Evolutionary conservation across 2,888 invertebrate species (phyloP).

Genomic region (Drosophila paranaensis): DNA sequence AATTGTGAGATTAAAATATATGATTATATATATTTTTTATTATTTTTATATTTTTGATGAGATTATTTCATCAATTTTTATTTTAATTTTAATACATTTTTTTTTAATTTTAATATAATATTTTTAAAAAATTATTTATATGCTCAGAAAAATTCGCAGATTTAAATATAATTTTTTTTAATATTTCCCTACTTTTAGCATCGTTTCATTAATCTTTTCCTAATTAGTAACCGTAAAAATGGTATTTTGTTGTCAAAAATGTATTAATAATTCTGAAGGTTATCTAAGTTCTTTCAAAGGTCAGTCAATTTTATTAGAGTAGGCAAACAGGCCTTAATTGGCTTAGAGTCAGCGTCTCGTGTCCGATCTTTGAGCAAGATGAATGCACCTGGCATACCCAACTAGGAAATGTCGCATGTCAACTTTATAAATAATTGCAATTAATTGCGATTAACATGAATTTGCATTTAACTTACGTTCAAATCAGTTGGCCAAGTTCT

Average conservation of each 20-base stretch:
- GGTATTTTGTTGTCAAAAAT: not conserved
- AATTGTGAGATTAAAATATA: no score
- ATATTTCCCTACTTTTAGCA: not conserved
- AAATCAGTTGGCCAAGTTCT: constrained; percentile 34
- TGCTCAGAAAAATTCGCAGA: no score
- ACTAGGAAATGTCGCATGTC: constrained; percentile 62
- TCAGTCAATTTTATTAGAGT: not conserved
- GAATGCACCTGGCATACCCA: constrained; percentile 30
- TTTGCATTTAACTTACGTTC: constrained; percentile 69
- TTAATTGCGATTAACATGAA: constrained; percentile 64
- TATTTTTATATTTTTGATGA: no score
- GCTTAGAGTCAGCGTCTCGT: not conserved
- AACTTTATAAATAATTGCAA: constrained; percentile 64
- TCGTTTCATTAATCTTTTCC: not conserved
- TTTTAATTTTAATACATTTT: no score
- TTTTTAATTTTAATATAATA: no score
- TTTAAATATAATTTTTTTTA: not conserved
- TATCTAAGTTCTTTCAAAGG: constrained; percentile 1
- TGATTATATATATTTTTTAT: no score
- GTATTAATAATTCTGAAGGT: not conserved
- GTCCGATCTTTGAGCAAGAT: constrained; percentile 58
- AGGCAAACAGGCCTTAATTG: constrained; percentile 5
- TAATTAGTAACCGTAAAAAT: not conserved
- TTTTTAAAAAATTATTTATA: no score
- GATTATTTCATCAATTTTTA: no score